Evolutionary conservation across 1,140 invertebrate genomes (phyloP), one percentile per base, ranked within the genome.

Genomic region (Phymastichus coffea): DNA sequence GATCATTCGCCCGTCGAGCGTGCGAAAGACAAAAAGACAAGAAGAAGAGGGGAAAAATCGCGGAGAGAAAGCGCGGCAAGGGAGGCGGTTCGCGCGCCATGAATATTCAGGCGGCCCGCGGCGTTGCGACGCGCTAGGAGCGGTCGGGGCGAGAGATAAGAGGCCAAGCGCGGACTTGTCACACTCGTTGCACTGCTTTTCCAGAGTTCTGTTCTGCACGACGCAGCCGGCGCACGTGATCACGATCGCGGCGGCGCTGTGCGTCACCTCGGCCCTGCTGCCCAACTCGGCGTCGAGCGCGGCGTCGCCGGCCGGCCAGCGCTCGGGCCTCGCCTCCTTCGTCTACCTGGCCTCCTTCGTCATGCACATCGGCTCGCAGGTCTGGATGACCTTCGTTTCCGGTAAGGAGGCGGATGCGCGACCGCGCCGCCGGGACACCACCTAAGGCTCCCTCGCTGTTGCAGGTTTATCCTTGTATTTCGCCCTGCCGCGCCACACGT

Each of bases 371-470:
- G 91, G 91, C 15, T 82, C 89, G 9, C 91, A 93, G 77, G 85
- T 93, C 57, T 94, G 91, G 91, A 94, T 94, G 91, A 93, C 91
- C 12, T 90, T 93, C 69, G 84, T 93, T 23, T 93, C 91, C 64
- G 89, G 89, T 91, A 75, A 63, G 48, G 35, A 25, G 15, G 37
- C 22, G 33, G n/a, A n/a, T n/a, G n/a, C n/a, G n/a, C n/a, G n/a
- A n/a, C n/a, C n/a, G n/a, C 20, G 10, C 14, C 41, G 12, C n/a
- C 47, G 14, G 54, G 43, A 30, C 12, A 60, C n/a, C 55, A 58
- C n/a, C n/a, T n/a, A n/a, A n/a, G n/a, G n/a, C n/a, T n/a, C n/a
- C n/a, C n/a, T n/a, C n/a, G n/a, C n/a, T n/a, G 59, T 69, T 74
- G 0, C 80, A 92, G 91, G 91, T 64, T 80, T 94, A 28, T 88